These are phyloP conservation scores for Dasysyrphus tricinctus DNA, from an alignment of 2,888 invertebrate genomes.

Conservation along the genomic window DNA sequence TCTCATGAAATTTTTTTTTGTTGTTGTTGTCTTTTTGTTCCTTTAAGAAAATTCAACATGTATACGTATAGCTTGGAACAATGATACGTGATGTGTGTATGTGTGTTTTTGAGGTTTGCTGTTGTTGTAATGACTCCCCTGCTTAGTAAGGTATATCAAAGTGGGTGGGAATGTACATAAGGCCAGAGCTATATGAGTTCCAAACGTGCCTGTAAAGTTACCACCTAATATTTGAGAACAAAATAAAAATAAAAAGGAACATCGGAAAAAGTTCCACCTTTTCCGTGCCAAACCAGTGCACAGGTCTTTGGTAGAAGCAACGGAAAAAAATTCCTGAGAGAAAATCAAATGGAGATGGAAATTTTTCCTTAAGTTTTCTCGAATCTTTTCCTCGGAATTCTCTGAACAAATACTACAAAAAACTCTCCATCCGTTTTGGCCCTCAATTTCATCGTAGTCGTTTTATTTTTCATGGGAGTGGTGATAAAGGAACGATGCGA, in stretches of 20 bases:
- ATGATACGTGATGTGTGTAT: slow-evolving; percentile 13
- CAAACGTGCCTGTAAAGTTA: slow-evolving; percentile 73
- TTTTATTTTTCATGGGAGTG: slow-evolving; percentile 68
- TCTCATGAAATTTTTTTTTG: slow-evolving; percentile 36
- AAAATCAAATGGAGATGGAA: slow-evolving; percentile 61
- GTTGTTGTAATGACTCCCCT: slow-evolving; percentile 18
- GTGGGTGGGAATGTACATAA: slow-evolving; percentile 56
- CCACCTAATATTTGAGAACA: slow-evolving; percentile 67
- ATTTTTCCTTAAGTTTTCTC: slow-evolving; percentile 59
- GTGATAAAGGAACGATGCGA: slow-evolving; percentile 64
- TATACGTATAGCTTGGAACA: slow-evolving; percentile 5
- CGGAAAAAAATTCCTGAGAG: slow-evolving; percentile 14
- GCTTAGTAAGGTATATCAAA: slow-evolving; percentile 19
- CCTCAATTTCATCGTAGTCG: slow-evolving; percentile 7
- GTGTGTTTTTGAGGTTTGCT: slow-evolving; percentile 37
- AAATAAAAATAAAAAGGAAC: slow-evolving; percentile 27
- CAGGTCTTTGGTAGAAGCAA: not conserved
- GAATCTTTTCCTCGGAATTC: slow-evolving; percentile 51
- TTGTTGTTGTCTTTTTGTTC: slow-evolving; percentile 5
- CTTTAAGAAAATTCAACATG: slow-evolving; percentile 43
- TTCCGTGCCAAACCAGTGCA: slow-evolving; percentile 58
- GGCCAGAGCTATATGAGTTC: slow-evolving; percentile 52
- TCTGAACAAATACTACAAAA: slow-evolving; percentile 43
- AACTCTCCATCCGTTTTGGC: slow-evolving; percentile 32
- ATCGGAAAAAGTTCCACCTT: slow-evolving; percentile 67